Evolutionary conservation across 1,140 invertebrate species (phyloP).

Genomic region (Zaprionus gabonicus): DNA sequence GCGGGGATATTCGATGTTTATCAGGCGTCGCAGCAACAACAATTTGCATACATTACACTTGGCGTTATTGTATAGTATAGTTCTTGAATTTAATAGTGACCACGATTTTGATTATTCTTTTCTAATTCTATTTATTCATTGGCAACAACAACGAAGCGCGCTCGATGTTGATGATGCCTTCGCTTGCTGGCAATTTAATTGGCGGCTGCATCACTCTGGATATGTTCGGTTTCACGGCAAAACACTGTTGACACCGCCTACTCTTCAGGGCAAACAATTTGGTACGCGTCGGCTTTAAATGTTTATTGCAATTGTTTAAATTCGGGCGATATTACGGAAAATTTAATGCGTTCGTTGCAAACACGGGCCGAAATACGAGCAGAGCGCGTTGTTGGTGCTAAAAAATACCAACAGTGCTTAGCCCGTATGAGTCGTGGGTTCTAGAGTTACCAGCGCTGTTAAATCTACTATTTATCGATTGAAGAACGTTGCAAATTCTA

Average conservation of each 20-base stretch:
- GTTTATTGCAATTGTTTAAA: slow-evolving; percentile 24
- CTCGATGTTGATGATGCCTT: slow-evolving; percentile 48
- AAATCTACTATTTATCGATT: slow-evolving; percentile 7
- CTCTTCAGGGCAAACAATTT: slow-evolving; percentile 1
- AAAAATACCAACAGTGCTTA: slow-evolving; percentile 61
- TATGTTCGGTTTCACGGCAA: not conserved
- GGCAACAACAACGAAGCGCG: slow-evolving; percentile 46
- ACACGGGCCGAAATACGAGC: slow-evolving; percentile 59
- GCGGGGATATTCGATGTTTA: slow-evolving; percentile 8
- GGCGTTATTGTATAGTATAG: slow-evolving; percentile 31
- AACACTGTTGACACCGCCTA: slow-evolving; percentile 22
- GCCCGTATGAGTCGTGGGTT: slow-evolving; percentile 2
- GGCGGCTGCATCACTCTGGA: slow-evolving; percentile 48
- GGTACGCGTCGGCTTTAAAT: slow-evolving; percentile 7
- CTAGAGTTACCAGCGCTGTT: slow-evolving; percentile 54
- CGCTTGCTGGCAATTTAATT: slow-evolving; percentile 43
- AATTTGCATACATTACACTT: slow-evolving; percentile 60
- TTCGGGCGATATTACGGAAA: slow-evolving; percentile 57
- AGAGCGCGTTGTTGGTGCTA: slow-evolving; percentile 53
- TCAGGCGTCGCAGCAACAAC: slow-evolving; percentile 37
- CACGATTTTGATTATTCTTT: slow-evolving; percentile 23
- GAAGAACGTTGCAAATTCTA: not conserved
- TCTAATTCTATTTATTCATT: slow-evolving; percentile 48
- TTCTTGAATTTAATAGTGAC: slow-evolving; percentile 37
- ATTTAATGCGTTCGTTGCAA: slow-evolving; percentile 81